phyloP scores from a whole-genome alignment of 2,113 vertebrate species.

The Petromus typicus region DNA sequence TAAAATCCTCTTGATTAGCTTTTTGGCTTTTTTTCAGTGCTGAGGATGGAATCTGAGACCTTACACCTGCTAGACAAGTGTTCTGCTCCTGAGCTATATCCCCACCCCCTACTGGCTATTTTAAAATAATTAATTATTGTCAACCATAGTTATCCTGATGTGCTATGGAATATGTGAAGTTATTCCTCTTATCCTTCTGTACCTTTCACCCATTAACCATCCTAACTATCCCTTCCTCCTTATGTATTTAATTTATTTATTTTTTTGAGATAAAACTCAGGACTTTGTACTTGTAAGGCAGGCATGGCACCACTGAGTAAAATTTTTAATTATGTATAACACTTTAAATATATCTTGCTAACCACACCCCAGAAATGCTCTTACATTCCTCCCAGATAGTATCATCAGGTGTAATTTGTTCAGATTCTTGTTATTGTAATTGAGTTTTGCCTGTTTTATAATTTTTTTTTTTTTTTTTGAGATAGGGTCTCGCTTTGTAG shows the following conservation, averaged over 20 bases:
- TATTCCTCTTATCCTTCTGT: not conserved
- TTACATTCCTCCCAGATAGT: not conserved
- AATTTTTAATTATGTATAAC: slow-evolving; percentile 13
- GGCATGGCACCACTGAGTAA: not conserved
- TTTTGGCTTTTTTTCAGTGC: not conserved
- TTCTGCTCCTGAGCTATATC: not conserved
- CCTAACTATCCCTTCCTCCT: not conserved
- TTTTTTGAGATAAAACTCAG: too few relatives aligned
- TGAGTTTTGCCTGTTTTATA: slow-evolving; percentile 57
- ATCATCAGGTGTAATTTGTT: not conserved
- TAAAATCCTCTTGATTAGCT: not conserved
- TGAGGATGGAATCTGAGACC: not conserved
- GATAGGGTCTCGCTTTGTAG: too few relatives aligned
- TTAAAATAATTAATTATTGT: not conserved
- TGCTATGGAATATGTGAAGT: not conserved
- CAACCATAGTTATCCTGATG: not conserved
- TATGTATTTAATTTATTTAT: too few relatives aligned
- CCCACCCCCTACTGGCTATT: not conserved
- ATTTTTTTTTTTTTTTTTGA: too few relatives aligned
- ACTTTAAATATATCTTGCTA: not conserved
- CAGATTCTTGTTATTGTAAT: not conserved
- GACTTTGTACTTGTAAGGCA: too few relatives aligned
- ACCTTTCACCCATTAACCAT: not conserved
- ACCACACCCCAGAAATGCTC: not conserved
- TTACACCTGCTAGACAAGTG: not conserved